These are phyloP conservation scores for Cyrtorhinus lividipennis DNA, from an alignment of 1,140 invertebrate genomes.

Conservation along the genomic window DNA sequence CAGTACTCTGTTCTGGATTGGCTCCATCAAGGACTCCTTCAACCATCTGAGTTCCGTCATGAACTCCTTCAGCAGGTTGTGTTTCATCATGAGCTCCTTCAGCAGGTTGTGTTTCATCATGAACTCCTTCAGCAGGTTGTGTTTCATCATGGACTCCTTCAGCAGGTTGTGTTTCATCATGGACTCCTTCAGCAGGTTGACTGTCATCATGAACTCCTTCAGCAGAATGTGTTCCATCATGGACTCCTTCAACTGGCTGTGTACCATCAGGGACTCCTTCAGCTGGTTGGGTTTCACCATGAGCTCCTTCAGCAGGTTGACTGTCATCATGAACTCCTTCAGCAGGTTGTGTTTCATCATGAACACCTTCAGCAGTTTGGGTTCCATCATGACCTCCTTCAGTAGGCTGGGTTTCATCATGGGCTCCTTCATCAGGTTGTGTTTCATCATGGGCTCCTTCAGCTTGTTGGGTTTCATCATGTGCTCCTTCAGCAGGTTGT, in stretches of 20 bases:
- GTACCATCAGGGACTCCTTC: background rate
- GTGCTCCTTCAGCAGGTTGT: background rate
- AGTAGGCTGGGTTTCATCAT: background rate
- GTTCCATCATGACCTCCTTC: background rate
- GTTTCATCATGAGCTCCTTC: background rate
- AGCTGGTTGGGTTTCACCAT: background rate
- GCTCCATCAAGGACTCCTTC: no score
- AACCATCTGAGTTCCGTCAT: background rate
- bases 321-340: background rate
- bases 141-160: background rate
- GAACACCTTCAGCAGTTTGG: no score
- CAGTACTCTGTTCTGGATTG: no score
- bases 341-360: background rate
- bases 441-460: background rate
- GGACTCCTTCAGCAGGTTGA: background rate
- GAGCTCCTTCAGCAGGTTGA: background rate
- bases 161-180: background rate
- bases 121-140: background rate
- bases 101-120: background rate
- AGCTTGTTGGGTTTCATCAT: no score
- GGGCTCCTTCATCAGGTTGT: background rate
- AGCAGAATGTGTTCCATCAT: background rate
- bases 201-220: background rate
- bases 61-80: background rate
- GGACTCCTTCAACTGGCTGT: background rate